Evolutionary conservation across 2,113 vertebrate species (phyloP), one percentile per base, ranked within the genome.

Genomic region (Alexandromys fortis): DNA sequence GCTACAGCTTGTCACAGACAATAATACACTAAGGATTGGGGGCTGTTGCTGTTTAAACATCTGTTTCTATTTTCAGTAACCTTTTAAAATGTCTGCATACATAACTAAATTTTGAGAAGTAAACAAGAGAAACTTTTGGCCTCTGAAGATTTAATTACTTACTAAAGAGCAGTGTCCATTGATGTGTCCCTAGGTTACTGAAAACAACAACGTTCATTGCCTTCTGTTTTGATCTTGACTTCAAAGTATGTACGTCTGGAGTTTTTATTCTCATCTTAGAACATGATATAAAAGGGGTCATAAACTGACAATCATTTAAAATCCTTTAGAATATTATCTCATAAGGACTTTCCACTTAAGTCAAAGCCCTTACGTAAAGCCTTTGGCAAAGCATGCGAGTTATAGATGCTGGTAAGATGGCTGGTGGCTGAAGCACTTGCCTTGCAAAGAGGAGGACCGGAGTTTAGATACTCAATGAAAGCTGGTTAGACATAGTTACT

Each of bases 1-100:
- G 6, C 7, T 55, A 21, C 1, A 30, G 38, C 52, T 82, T 95
- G 26, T 90, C 63, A n/a, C 67, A 89, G 67, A 63, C n/a, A 96
- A 67, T 58, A 91, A 90, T 79, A 4, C 2, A n/a, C 45, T 38
- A 52, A 72, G 38, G 26, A 47, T 81, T 79, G 16, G 33, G 65
- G 30, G 16, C 81, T 92, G 1, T 77, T 72, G 88, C 19, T 42
- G 94, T 76, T 82, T 14, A 81, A 91, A 88, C 3, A 5, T 61
- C 19, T 67, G 91, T 83, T 91, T 89, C 30, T 35, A 30, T 77
- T 86, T 81, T 88, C n/a, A 92, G 24, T 12, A 58, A 21, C 11
- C n/a, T 94, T 76, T 96, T 68, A 35, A 95, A 72, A 93, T 94
- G 61, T 72, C 26, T 94, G 75, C 26, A 17, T 72, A 83, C 65